Evolutionary conservation across 1,140 invertebrate genomes (phyloP).

Genomic region (Macrobrachium nipponense): DNA sequence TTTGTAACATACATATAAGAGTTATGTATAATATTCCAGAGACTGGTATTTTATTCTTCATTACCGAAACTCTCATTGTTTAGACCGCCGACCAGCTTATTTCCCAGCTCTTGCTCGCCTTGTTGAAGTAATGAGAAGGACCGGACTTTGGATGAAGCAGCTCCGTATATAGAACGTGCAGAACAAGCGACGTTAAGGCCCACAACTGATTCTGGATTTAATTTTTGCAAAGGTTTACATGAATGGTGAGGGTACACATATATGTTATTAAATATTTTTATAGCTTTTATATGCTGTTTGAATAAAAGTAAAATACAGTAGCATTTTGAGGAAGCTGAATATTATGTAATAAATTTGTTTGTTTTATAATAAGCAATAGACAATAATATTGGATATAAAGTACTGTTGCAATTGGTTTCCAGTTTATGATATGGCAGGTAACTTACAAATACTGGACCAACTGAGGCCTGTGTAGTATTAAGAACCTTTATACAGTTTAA

Average conservation of each 20-base stretch:
- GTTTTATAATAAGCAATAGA: too few species aligned
- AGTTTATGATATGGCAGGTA: too few species aligned
- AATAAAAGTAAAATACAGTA: too few species aligned
- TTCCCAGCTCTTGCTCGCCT: constrained; percentile 71
- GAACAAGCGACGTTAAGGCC: constrained; percentile 73
- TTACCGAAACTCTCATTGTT: not conserved
- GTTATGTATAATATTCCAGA: not conserved
- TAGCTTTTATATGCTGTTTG: too few species aligned
- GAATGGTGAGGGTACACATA: constrained; percentile 76
- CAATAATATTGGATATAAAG: too few species aligned
- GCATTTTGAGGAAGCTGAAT: too few species aligned
- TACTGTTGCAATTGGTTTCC: too few species aligned
- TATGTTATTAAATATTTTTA: not conserved
- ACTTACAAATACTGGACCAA: too few species aligned
- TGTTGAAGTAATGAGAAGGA: constrained; percentile 87
- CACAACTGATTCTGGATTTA: constrained; percentile 72
- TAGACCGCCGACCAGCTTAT: constrained; percentile 64
- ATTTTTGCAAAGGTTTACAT: constrained; percentile 76
- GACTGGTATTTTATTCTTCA: not conserved
- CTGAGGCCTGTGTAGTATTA: too few species aligned
- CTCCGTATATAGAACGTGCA: constrained; percentile 81
- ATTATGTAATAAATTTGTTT: too few species aligned
- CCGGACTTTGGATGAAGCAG: constrained; percentile 81
- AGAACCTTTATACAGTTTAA: too few species aligned
- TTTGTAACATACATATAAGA: not conserved